Percentiles rank a stretch among this genome's conserved stretches.
Evolutionary conservation across 2,888 invertebrate genomes (phyloP).

Genomic region (Drosophila affinis): DNA sequence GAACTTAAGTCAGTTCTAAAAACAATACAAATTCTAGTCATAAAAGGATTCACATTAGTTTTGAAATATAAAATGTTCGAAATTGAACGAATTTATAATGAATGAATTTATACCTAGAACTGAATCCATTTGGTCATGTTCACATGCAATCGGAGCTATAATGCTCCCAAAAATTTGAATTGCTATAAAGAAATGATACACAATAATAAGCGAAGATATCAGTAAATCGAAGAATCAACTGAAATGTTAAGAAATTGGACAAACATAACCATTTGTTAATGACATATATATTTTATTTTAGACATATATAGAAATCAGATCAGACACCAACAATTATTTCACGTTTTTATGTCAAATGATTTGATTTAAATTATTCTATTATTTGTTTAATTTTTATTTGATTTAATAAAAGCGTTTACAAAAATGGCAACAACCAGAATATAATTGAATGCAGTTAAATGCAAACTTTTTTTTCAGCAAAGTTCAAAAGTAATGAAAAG

Average conservation of each 20-base stretch:
- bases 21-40: not conserved
- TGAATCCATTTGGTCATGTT: not conserved
- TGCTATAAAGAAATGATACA: constrained; percentile 9
- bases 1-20: constrained; percentile 7
- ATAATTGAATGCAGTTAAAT: constrained; percentile 40
- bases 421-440: constrained; percentile 48
- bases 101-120: not conserved
- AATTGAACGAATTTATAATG: not conserved
- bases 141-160: not conserved
- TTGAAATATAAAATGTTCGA: constrained; percentile 2
- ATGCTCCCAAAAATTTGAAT: not conserved
- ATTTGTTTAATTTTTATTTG: constrained; percentile 68
- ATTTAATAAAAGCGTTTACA: constrained; percentile 60
- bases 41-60: constrained; percentile 5
- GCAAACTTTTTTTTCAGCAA: constrained; percentile 40
- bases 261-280: constrained; percentile 50
- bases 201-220: constrained; percentile 18
- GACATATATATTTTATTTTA: constrained; percentile 38
- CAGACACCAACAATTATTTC: constrained; percentile 36
- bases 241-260: constrained; percentile 24
- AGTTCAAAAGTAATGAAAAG: constrained; percentile 27
- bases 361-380: constrained; percentile 67
- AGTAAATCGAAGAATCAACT: constrained; percentile 29
- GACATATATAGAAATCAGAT: constrained; percentile 32
- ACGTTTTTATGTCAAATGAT: constrained; percentile 51